Base-by-base conservation (phyloP, 2,797 vertebrate genomes). In the Bradypodion pumilum region DNA sequence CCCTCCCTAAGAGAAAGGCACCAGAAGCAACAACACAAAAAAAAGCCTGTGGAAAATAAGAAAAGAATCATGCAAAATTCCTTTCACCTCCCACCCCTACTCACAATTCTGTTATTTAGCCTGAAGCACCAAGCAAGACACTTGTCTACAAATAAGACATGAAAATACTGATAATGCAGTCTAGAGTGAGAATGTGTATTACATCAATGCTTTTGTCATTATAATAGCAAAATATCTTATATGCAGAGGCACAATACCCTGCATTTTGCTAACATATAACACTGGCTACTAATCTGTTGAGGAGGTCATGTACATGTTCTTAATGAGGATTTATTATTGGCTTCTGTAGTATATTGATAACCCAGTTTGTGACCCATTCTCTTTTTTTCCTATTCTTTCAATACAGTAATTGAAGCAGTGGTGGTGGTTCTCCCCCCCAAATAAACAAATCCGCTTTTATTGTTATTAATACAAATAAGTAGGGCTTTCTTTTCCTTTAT, bases 321-420 rank as follows among this genome's bases (percentile, higher is more conserved):
- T 89, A 92, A 91, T 94, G 93, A 94, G 89, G 90, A 94, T 93
- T 94, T 92, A 86, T 84, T 94, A 80, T 88, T 92, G 44, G 87
- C 94, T 90, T 93, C 95, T 96, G 95, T 87, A 93, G 91, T 88
- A 84, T 90, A 90, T 93, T 92, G 94, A 96, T 95, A 96, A 95
- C 90, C 87, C 84, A 91, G 83, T 85, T 94, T 94, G 90, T 93
- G 91, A 94, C 92, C 85, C 85, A 92, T 91, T 76, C 89, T 94
- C 92, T 93, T 16, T 66, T 87, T 66, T 87, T 92, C 82, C 91
- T 89, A 89, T 94, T 94, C 91, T 90, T 69, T 94, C 90, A 90
- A 63, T 89, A 90, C 83, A 92, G 87, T 90, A 93, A 94, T 91
- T 91, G 83, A 89, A 23, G 63, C 80, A 62, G 69, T 69, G 62